Percentiles rank a stretch among this genome's conserved stretches.
These are phyloP conservation scores for Callorhinus ursinus DNA, from an alignment of 2,113 vertebrate genomes.

Conservation along the genomic window DNA sequence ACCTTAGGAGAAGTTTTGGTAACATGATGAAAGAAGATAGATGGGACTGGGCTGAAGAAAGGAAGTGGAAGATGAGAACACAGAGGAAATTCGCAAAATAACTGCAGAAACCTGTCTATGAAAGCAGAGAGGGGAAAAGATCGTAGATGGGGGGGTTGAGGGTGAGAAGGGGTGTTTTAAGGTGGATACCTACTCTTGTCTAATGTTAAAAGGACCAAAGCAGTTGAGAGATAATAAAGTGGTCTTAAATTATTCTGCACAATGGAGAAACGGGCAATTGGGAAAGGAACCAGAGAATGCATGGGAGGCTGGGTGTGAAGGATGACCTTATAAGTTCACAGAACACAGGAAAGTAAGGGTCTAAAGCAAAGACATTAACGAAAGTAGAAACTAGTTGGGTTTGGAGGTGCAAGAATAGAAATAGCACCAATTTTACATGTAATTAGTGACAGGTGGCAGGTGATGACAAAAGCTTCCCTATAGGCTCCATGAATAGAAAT, in stretches of 20 bases:
- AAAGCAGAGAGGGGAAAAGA: not conserved
- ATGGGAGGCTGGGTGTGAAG: not conserved
- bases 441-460: not conserved
- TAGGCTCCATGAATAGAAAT: not conserved
- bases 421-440: not conserved
- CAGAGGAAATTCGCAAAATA: not conserved
- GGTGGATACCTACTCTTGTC: not conserved
- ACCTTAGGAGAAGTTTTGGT: not conserved
- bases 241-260: not conserved
- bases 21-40: not conserved
- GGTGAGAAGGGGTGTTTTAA: not conserved
- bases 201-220: not conserved
- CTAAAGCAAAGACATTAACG: not conserved
- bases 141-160: accelerated
- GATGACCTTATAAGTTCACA: not conserved
- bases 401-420: not conserved
- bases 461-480: not conserved
- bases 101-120: not conserved
- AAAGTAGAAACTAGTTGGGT: not conserved
- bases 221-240: not conserved
- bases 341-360: not conserved
- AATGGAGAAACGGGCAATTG: not conserved
- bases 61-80: not conserved
- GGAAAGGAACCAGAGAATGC: not conserved
- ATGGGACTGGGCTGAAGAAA: not conserved